Base-by-base conservation (phyloP, 2,113 vertebrate genomes). In the Lepisosteus oculatus region DNA sequence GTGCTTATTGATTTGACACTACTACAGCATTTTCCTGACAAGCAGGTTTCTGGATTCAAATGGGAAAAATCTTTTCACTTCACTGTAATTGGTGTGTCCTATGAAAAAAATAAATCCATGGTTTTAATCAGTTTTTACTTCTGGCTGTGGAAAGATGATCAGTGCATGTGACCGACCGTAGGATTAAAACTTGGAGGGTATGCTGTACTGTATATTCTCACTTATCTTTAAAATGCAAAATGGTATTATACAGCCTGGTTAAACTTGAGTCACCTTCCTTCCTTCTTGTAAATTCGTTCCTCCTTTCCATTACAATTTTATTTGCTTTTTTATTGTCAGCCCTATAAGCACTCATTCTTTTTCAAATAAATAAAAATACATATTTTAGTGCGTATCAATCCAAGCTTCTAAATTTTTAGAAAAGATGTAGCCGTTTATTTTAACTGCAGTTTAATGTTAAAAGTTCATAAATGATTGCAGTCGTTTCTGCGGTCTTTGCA, bases 381-480 rank as follows among this genome's bases (percentile, higher is more conserved):
- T 45, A 54, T 56, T 44, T 55, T 61, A 8, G 55, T 55, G 17
- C 67, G 13, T 68, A 54, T 67, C 43, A 43, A 43, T 29, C 43
- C 29, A 59, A 59, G 4, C 57, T 13, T n/a, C n/a, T 43, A 68
- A 68, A 68, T 67, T 43, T 8, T 8, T 7, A 61, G 15, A n/a
- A 17, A 54, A 51, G 44, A 43, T 77, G 65, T 42, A 56, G 65
- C 74, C 59, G 55, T 68, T 71, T 61, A 67, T 74, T 69, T 67
- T 72, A 80, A 79, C 72, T 71, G 68, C 47, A 68, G 45, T 75
- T 69, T 64, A 55, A 41, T 44, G 55, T 59, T 69, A 73, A 72
- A 74, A 74, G 56, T 74, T 74, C 73, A 62, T 17, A 3, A 65
- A 54, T 65, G 29, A 62, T 67, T 57, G 51, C 47, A 41, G 8